phyloP scores from a whole-genome alignment of 2,888 invertebrate genomes.

The Eupithecia insigniata region DNA sequence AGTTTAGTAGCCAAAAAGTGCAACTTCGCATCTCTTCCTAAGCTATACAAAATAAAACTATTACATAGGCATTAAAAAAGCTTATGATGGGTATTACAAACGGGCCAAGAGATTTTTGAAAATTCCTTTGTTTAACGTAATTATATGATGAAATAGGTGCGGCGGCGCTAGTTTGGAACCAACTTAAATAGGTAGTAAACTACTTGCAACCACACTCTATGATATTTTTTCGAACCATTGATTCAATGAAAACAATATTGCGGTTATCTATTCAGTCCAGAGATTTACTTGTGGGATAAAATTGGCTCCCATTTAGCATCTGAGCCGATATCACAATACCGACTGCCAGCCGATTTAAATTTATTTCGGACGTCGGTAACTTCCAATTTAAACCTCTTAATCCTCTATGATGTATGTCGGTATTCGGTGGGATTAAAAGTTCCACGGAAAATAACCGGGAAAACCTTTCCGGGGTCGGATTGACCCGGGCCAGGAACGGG shows the following conservation, averaged over 20 bases:
- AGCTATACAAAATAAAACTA: too few species aligned
- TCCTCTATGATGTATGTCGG: constrained; percentile 85
- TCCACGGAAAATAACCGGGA: constrained; percentile 85
- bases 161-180: too few species aligned
- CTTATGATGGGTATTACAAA: too few species aligned
- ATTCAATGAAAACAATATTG: constrained; percentile 43
- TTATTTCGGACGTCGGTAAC: constrained; percentile 85
- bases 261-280: constrained; percentile 60
- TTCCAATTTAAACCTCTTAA: constrained; percentile 85
- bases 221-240: constrained; percentile 14
- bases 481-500: constrained; percentile 80
- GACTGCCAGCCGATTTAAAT: constrained; percentile 83
- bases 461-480: constrained; percentile 84
- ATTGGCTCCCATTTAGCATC: constrained; percentile 81
- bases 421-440: constrained; percentile 84
- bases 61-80: too few species aligned
- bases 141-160: too few species aligned
- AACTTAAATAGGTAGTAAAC: background rate
- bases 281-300: constrained; percentile 78
- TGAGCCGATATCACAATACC: constrained; percentile 82
- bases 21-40: too few species aligned
- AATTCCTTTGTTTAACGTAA: too few species aligned
- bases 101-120: too few species aligned
- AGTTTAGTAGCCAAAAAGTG: too few species aligned
- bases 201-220: background rate